Percentiles rank a stretch among this genome's conserved stretches.
phyloP scores from a whole-genome alignment of 2,888 invertebrate genomes.

The Atethmia centrago region DNA sequence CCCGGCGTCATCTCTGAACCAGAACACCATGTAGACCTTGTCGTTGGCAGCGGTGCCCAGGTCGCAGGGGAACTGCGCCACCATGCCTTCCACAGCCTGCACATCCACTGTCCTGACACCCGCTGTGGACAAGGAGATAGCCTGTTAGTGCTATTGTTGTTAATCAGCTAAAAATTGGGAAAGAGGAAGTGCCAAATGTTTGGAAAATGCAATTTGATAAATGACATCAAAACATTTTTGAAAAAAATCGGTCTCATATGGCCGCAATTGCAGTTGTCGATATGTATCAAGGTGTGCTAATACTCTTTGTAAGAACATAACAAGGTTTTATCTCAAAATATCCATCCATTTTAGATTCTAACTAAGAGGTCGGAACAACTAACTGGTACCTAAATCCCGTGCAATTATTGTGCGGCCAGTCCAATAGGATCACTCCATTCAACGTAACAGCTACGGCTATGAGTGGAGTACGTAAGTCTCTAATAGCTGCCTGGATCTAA shows the following conservation, averaged over 20 bases:
- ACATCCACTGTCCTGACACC: slow-evolving; percentile 94
- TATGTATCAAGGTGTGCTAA: not conserved
- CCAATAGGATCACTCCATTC: not conserved
- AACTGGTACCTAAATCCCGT: slow-evolving; percentile 1
- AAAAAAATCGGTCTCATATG: not conserved
- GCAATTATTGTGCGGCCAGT: slow-evolving; percentile 13
- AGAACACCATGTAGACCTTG: slow-evolving; percentile 97
- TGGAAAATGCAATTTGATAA: not conserved
- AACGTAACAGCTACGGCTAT: not conserved
- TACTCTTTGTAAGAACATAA: not conserved
- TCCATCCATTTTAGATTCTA: not conserved
- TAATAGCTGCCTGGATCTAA: not conserved
- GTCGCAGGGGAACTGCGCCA: slow-evolving; percentile 96
- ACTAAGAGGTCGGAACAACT: not conserved
- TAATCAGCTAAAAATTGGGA: not conserved
- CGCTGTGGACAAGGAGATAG: slow-evolving; percentile 71
- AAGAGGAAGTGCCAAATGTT: not conserved
- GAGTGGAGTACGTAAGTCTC: not conserved
- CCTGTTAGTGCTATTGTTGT: not conserved
- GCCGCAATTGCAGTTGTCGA: not conserved
- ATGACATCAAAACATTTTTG: not conserved
- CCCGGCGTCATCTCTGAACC: slow-evolving; percentile 97
- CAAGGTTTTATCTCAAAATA: not conserved
- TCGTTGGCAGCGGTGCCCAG: slow-evolving; percentile 95
- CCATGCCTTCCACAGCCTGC: slow-evolving; percentile 96